Evolutionary conservation across 2,888 invertebrate species (phyloP).

Genomic region (Sthenelais limicola): DNA sequence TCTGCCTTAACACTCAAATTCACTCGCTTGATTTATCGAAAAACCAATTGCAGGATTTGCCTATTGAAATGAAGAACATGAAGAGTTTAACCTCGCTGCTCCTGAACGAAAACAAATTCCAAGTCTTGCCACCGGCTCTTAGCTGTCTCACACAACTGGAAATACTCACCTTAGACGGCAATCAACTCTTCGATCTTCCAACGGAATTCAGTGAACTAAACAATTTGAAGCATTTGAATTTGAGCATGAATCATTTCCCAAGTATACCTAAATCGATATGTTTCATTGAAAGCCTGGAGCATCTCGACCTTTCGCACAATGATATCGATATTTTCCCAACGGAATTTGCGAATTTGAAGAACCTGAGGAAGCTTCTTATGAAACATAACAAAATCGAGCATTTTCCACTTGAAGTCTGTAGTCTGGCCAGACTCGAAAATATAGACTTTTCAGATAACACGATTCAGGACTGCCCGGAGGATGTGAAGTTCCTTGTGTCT

Average conservation of each 20-base stretch:
- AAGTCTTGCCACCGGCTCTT: slow-evolving; percentile 60
- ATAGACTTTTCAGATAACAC: slow-evolving; percentile 60
- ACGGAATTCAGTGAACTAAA: slow-evolving; percentile 60
- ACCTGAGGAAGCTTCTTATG: slow-evolving; percentile 57
- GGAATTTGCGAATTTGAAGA: slow-evolving; percentile 57
- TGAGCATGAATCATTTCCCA: slow-evolving; percentile 60
- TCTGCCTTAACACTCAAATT: slow-evolving; percentile 62
- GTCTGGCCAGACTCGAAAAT: slow-evolving; percentile 53
- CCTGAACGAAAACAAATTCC: slow-evolving; percentile 62
- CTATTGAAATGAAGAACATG: slow-evolving; percentile 65
- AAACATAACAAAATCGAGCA: slow-evolving; percentile 56
- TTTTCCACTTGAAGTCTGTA: slow-evolving; percentile 59
- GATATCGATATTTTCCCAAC: slow-evolving; percentile 55
- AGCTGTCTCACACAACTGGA: slow-evolving; percentile 59
- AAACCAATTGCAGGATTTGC: slow-evolving; percentile 62
- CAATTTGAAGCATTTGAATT: slow-evolving; percentile 59
- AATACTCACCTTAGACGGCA: slow-evolving; percentile 55
- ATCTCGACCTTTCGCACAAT: slow-evolving; percentile 58
- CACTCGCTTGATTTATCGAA: slow-evolving; percentile 61
- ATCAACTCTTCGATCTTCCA: slow-evolving; percentile 58
- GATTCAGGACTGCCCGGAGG: slow-evolving; percentile 71
- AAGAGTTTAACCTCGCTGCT: slow-evolving; percentile 59
- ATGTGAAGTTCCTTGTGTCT: slow-evolving; percentile 83
- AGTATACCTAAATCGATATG: slow-evolving; percentile 59
- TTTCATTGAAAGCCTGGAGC: slow-evolving; percentile 54